Conservation (phyloP, 2,113 vertebrate genomes). For the Microtus oregoni region DNA sequence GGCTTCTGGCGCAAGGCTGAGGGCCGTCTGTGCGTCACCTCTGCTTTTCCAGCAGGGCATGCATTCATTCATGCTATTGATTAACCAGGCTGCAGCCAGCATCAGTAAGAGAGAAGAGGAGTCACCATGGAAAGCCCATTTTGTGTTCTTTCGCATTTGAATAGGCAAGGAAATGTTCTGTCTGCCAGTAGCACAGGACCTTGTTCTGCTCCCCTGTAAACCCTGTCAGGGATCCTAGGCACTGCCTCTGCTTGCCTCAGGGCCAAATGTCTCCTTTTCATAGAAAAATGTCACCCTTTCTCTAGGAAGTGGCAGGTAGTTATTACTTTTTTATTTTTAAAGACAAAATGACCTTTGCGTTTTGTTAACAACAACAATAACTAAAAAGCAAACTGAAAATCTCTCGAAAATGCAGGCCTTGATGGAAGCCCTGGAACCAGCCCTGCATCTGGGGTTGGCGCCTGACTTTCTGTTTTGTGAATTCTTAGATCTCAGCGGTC, state of each 20-base stretch:
- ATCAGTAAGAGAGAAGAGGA: background rate
- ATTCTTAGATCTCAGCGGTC: conserved; percentile 47
- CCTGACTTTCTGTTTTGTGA: conserved; percentile 51
- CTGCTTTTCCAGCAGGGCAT: background rate
- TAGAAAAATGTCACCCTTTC: conserved; percentile 81
- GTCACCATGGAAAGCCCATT: background rate
- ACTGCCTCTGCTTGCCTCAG: conserved; percentile 54
- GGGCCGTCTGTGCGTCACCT: background rate
- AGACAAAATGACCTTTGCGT: conserved; percentile 78
- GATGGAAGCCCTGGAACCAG: conserved; percentile 51
- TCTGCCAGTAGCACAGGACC: conserved; percentile 48
- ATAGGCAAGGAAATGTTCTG: conserved; percentile 57
- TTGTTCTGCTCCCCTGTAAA: conserved; percentile 60
- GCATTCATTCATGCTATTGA: conserved; percentile 23
- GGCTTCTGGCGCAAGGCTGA: background rate
- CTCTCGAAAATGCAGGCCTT: conserved; percentile 35
- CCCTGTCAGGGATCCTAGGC: conserved; percentile 68
- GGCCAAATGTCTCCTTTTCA: conserved; percentile 81
- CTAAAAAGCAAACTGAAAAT: background rate
- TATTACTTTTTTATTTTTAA: conserved; percentile 52
- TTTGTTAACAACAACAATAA: conserved; percentile 58
- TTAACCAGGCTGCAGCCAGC: background rate
- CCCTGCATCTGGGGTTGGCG: background rate
- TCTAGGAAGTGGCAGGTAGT: conserved; percentile 74
- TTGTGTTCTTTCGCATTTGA: conserved; percentile 56